Conservation (phyloP, 2,113 vertebrate species). For the Lates calcarifer region DNA sequence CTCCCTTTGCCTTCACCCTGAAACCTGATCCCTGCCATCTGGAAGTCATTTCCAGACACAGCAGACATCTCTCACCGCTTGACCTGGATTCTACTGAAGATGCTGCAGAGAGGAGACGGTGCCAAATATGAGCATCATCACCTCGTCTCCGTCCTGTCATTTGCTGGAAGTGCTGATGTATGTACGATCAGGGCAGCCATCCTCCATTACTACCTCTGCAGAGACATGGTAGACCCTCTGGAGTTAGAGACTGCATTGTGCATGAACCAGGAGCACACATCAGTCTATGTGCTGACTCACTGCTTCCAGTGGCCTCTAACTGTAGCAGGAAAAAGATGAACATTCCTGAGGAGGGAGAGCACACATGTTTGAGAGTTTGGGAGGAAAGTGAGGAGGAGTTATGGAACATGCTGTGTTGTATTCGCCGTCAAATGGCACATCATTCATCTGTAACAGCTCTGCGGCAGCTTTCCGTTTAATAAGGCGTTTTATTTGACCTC, state of each 20-base stretch:
- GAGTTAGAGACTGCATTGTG: conserved; percentile 2
- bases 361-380: conserved; percentile 47
- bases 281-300: conserved; percentile 77
- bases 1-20: conserved; percentile 57
- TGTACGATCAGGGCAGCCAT: conserved; percentile 10
- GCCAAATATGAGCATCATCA: conserved; percentile 64
- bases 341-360: conserved; percentile 73
- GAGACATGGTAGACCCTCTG: background rate
- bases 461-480: conserved; percentile 54
- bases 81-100: conserved; percentile 80
- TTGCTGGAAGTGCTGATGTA: conserved; percentile 3
- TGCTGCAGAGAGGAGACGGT: conserved; percentile 48
- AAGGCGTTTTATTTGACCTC: conserved; percentile 49
- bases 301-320: conserved; percentile 67
- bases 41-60: conserved; percentile 78
- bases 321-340: conserved; percentile 66
- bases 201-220: background rate
- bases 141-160: conserved; percentile 38
- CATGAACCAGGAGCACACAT: conserved; percentile 24
- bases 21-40: conserved; percentile 81
- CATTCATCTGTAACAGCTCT: conserved; percentile 50
- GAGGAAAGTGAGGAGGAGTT: conserved; percentile 59
- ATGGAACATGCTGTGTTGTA: conserved; percentile 60
- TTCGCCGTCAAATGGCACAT: conserved; percentile 61
- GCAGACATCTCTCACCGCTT: conserved; percentile 69